Base-by-base conservation (phyloP, 2,888 invertebrate species). In the Lithodes maja region DNA sequence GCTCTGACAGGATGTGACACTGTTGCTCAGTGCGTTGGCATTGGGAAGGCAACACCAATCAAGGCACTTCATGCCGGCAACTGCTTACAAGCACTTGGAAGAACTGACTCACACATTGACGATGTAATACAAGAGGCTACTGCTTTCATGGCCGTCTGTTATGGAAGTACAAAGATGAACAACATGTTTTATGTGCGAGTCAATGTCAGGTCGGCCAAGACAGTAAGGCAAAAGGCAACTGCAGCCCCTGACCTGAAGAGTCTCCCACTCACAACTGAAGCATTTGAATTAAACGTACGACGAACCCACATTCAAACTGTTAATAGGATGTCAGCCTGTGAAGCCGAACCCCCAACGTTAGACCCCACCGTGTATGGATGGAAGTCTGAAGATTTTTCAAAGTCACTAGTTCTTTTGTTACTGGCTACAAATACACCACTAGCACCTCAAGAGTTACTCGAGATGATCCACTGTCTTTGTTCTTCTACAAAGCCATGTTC, bases 121-220 rank as follows among this genome's bases (percentile, higher is more conserved):
- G 74, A 74, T 74, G 7, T 74, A 74, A n/a, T 74, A 74, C 7
- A 74, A 17, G 74, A 74, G 74, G 74, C 74, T 74, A 74, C 74
- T 74, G 74, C 74, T 74, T 1, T 74, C 74, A 74, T 74, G 74
- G 74, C 74, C 74, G n/a, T 5, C 74, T 74, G 74, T n/a, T 74
- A 74, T 74, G 74, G 74, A 74, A 17, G 74, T 74, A 74, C 74
- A 15, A 74, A 74, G 33, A 74, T 74, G 74, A n/a, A 74, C 74
- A 74, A 74, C n/a, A 74, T 74, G n/a, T 74, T n/a, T 74, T 7
- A 74, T n/a, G 74, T 74, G 74, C n/a, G 74, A 74, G 74, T 74
- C n/a, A n/a, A 74, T 74, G 74, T 74, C 74, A 15, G 12, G 74
- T 74, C 74, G 33, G n/a, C 74, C 74, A 74, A 74, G 74, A 74